Evolutionary conservation across 2,888 invertebrate species (phyloP), one percentile per base, ranked within the genome.

Genomic region (Laothoe populi): DNA sequence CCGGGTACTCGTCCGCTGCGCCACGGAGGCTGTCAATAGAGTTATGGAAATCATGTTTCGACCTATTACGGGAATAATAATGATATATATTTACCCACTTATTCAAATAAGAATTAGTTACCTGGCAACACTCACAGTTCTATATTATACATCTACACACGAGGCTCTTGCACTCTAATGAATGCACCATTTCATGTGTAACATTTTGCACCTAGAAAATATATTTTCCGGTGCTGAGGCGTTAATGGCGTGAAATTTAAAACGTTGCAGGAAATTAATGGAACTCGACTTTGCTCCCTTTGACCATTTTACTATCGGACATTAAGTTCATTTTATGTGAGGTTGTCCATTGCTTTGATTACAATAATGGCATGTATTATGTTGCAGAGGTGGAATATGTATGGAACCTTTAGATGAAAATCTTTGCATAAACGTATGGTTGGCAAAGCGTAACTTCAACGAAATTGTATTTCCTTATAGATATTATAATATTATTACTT

Each of bases 121-220:
- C 2, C 16, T 35, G 53, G 35, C 53, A 53, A 35, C 53, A 16
- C 31, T 31, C 8, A 46, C 13, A 31, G 16, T 10, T 53, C 2
- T 35, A 35, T 53, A 53, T 31, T 19, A 31, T 11, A 64, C 62
- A 63, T 69, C 69, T 65, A 69, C 46, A 24, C 19, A 19, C 35
- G 31, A 21, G 35, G 53, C 19, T 53, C 35, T 53, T 53, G 35
- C 53, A 35, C 53, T 35, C 35, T 19, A 53, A 53, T 53, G 53
- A 53, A 53, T 53, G 53, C 53, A 53, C 21, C 35, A 53, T 53
- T 53, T 35, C 53, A 53, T 53, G 19, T 53, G 53, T 35, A 53
- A 53, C 53, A 53, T 53, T 53, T 53, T 53, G 19, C 53, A 35
- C 53, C 35, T 35, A 53, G 19, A 35, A 53, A 53, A 53, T 35